Evolutionary conservation across 2,888 invertebrate genomes (phyloP).

Genomic region (Saturnia japonica): DNA sequence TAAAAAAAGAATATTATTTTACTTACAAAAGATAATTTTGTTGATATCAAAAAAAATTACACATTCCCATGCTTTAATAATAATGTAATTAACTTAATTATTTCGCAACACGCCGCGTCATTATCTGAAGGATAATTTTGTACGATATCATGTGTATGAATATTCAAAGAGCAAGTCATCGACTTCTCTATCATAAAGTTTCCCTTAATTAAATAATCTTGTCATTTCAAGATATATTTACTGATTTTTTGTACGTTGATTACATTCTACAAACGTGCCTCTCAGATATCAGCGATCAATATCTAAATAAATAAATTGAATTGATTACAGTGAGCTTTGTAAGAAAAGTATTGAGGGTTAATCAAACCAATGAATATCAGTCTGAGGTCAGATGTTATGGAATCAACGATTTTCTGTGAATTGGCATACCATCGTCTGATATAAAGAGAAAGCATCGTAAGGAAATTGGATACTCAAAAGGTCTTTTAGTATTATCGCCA

Average conservation of each 20-base stretch:
- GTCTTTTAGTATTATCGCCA: not conserved
- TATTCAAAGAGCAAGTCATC: constrained; percentile 47
- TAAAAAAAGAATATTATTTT: not conserved
- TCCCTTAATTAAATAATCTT: not conserved
- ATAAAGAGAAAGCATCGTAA: not conserved
- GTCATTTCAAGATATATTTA: not conserved
- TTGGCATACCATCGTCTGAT: not conserved
- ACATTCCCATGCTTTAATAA: constrained; percentile 23
- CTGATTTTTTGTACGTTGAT: not conserved
- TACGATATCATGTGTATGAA: constrained; percentile 49
- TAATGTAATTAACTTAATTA: constrained; percentile 41
- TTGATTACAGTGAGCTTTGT: not conserved
- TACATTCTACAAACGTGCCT: not conserved
- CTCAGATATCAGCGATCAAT: not conserved
- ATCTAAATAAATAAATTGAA: not conserved
- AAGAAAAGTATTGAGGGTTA: not conserved
- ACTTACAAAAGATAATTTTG: not conserved
- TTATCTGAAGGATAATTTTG: constrained; percentile 38
- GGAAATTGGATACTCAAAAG: not conserved
- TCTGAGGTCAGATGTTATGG: not conserved
- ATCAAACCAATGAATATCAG: not conserved
- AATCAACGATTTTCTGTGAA: not conserved
- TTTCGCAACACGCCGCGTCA: constrained; percentile 45
- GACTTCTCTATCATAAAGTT: not conserved
- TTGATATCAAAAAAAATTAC: not conserved